Percentiles rank a stretch among this genome's conserved stretches.
phyloP scores from a whole-genome alignment of 2,113 vertebrate genomes.

The Phocoena sinus region DNA sequence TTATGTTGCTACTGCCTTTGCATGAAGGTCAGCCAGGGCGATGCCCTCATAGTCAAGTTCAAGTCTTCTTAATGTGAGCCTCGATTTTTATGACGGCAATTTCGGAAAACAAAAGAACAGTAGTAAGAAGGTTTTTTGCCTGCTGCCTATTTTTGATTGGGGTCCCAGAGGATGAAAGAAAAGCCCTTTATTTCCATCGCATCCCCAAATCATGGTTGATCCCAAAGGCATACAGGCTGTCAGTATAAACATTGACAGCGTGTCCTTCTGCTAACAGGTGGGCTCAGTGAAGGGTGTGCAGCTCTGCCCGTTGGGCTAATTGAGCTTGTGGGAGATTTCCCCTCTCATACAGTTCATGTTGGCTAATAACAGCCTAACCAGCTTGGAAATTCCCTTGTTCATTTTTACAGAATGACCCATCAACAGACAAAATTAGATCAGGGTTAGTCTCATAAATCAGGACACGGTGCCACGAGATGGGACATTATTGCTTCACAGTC shows the following conservation, averaged over 20 bases:
- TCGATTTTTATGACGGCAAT: neutral
- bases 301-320: neutral
- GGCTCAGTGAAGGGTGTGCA: neutral
- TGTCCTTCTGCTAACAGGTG: neutral
- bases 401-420: neutral
- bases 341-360: neutral
- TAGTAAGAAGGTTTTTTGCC: neutral
- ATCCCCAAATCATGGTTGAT: neutral
- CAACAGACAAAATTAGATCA: neutral
- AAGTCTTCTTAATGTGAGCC: neutral
- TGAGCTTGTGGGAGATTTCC: neutral
- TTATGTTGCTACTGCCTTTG: neutral
- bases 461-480: neutral
- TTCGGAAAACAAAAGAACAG: neutral
- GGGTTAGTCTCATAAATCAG: neutral
- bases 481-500: neutral
- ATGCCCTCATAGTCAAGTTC: neutral
- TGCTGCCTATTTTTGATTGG: neutral
- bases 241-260: neutral
- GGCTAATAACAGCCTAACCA: neutral
- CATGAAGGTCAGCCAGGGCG: neutral
- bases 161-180: neutral
- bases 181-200: neutral
- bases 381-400: neutral
- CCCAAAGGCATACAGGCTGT: neutral